Evolutionary conservation across 2,888 invertebrate genomes (phyloP).

Genomic region (Drosophila siamana): DNA sequence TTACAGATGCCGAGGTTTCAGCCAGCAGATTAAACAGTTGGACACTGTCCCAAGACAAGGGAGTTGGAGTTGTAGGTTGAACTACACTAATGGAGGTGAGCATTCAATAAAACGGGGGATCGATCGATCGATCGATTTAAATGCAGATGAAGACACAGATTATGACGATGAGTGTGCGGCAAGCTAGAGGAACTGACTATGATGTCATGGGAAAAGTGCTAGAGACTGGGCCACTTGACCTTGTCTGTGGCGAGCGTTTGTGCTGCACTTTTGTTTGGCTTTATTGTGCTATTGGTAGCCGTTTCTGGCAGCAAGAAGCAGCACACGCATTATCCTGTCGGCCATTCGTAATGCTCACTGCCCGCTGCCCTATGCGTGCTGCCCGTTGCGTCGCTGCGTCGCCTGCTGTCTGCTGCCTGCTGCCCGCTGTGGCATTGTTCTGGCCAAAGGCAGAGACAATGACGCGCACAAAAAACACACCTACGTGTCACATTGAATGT

Average conservation of each 20-base stretch:
- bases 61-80: constrained; percentile 15
- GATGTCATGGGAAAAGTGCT: constrained; percentile 50
- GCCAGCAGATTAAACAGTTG: constrained; percentile 58
- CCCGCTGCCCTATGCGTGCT: too few species aligned
- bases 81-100: constrained; percentile 63
- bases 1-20: constrained; percentile 45
- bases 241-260: constrained; percentile 62
- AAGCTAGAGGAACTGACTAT: constrained; percentile 21
- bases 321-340: constrained; percentile 69
- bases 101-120: constrained; percentile 39
- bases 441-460: constrained; percentile 68
- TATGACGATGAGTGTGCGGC: constrained; percentile 53
- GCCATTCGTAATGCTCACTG: constrained; percentile 61
- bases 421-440: constrained; percentile 80
- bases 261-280: constrained; percentile 52
- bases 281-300: constrained; percentile 49
- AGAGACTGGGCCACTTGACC: constrained; percentile 63
- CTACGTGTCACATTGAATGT: constrained; percentile 79
- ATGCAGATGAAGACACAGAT: constrained; percentile 48
- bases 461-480: constrained; percentile 69
- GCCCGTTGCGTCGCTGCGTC: too few species aligned
- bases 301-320: constrained; percentile 28
- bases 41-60: constrained; percentile 64
- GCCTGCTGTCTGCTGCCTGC: constrained; percentile 39
- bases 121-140: constrained; percentile 71